Percentiles rank a stretch among this genome's conserved stretches.
Conservation (phyloP, 2,113 vertebrate species). For the Protomyctophum bolini region DNA sequence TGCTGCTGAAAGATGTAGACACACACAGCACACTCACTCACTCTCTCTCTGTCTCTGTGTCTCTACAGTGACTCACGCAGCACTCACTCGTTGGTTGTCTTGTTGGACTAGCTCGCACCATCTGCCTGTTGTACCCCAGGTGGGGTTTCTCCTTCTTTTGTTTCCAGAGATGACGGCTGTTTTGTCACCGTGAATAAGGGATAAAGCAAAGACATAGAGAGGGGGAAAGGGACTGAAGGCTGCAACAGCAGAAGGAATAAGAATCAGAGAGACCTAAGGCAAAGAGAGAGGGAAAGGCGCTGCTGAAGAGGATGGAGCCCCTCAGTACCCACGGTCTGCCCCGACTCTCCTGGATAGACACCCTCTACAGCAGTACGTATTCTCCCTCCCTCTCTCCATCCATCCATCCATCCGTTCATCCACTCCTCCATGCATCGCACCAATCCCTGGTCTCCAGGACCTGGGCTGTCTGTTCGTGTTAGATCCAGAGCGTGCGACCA, state of each 20-base stretch:
- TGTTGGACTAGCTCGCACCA: conserved; percentile 2
- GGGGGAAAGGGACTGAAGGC: conserved; percentile 19
- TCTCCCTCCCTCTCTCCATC: neutral
- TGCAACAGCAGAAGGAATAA: conserved; percentile 31
- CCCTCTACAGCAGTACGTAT: conserved; percentile 97
- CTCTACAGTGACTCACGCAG: conserved; percentile 10
- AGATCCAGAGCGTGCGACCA: conserved; percentile 2
- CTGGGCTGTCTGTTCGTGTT: conserved; percentile 38
- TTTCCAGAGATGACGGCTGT: conserved; percentile 54
- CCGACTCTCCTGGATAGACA: conserved; percentile 97
- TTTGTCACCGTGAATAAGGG: conserved; percentile 12
- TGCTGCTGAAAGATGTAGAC: conserved; percentile 4
- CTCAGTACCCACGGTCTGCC: conserved; percentile 92
- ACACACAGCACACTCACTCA: conserved; percentile 17
- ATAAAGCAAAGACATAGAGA: conserved; percentile 7
- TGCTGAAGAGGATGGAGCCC: conserved; percentile 86
- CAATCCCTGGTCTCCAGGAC: conserved; percentile 20
- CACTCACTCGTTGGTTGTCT: conserved; percentile 1
- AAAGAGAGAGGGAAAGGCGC: conserved; percentile 22
- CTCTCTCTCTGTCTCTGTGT: neutral
- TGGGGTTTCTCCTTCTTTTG: conserved; percentile 42
- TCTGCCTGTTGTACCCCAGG: conserved; percentile 56
- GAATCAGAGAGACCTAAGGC: conserved; percentile 30
- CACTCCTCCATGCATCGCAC: conserved; percentile 22
- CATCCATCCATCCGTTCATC: neutral